Percentiles rank a stretch among this genome's conserved stretches.
Evolutionary conservation across 1,140 invertebrate genomes (phyloP).

Genomic region (Onthophagus taurus): DNA sequence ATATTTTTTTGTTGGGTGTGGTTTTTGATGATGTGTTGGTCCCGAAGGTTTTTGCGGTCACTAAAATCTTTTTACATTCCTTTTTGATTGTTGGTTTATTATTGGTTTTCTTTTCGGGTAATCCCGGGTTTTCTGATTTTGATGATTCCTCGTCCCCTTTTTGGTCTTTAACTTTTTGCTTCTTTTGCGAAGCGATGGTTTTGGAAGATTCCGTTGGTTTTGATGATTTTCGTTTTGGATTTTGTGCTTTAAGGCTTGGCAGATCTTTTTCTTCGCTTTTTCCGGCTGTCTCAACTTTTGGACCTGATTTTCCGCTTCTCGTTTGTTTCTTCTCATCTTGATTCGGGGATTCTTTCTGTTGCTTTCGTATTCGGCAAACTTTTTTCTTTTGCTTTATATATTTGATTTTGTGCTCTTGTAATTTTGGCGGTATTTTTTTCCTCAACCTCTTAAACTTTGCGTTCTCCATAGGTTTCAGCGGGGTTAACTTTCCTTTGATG

Average conservation of each 20-base stretch:
- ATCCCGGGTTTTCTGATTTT: no score
- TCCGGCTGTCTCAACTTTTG: background rate
- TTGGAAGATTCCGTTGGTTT: background rate
- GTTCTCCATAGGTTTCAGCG: slow-evolving; percentile 28
- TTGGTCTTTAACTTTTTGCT: no score
- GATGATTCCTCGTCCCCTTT: no score
- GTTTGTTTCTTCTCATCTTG: no score
- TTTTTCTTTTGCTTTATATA: slow-evolving; percentile 1
- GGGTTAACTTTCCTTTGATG: slow-evolving; percentile 34
- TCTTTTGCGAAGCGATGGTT: no score
- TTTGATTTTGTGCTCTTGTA: slow-evolving; percentile 1
- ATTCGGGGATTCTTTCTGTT: background rate
- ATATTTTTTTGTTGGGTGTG: no score
- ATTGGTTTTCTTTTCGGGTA: no score
- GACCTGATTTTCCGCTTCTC: background rate
- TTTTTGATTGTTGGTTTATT: no score
- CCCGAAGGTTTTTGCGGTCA: no score
- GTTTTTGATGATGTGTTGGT: slow-evolving; percentile 11
- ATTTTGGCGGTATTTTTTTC: background rate
- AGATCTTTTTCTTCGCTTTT: slow-evolving; percentile 12
- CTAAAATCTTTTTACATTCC: no score
- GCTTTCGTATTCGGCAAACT: background rate
- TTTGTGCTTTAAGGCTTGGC: slow-evolving; percentile 13
- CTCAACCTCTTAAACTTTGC: background rate
- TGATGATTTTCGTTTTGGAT: background rate